These are phyloP conservation scores for Sylvilagus bachmani DNA, from an alignment of 2,113 vertebrate genomes.

Conservation along the genomic window DNA sequence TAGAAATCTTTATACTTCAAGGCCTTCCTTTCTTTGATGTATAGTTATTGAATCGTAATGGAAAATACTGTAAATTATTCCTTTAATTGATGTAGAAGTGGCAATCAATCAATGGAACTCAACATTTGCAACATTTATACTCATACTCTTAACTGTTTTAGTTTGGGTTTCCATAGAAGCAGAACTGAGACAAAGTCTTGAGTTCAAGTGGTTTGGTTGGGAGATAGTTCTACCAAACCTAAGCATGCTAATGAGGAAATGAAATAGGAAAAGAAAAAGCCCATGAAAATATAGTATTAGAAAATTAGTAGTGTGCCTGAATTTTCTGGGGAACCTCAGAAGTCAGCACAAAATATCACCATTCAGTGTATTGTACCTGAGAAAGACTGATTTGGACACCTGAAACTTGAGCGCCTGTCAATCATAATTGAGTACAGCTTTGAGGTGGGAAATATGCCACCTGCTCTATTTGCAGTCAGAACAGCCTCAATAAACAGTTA, in stretches of 20 bases:
- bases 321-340: background rate
- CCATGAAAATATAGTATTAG: accelerated
- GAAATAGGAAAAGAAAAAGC: background rate
- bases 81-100: background rate
- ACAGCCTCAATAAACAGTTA: background rate
- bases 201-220: background rate
- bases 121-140: no score
- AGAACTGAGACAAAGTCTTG: background rate
- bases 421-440: background rate
- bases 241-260: background rate
- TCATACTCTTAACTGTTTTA: background rate
- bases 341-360: background rate
- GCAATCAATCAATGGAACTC: background rate
- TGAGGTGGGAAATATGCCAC: background rate
- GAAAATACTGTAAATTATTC: background rate
- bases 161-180: background rate
- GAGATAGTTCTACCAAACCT: background rate
- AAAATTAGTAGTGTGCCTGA: background rate
- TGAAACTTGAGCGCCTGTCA: background rate
- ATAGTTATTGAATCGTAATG: background rate
- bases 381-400: background rate
- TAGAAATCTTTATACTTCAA: background rate
- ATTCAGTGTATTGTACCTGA: no score
- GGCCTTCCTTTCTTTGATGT: background rate
- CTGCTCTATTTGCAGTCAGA: background rate